These are phyloP conservation scores for Diglossa cyanea DNA, from an alignment of 2,797 vertebrate species.

Conservation along the genomic window DNA sequence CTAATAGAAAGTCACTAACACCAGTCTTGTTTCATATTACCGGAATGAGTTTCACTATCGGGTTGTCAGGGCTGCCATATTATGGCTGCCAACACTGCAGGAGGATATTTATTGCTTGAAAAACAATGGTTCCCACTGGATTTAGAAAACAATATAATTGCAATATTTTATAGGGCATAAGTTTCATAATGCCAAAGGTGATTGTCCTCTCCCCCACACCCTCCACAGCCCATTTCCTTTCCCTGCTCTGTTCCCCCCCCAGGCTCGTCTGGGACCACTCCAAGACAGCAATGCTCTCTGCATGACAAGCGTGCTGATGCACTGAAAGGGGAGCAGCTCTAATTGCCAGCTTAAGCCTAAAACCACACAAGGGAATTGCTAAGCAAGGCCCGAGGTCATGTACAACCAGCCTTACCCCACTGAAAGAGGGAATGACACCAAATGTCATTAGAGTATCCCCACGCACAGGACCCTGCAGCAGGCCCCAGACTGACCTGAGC, in stretches of 20 bases:
- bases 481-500: neutral
- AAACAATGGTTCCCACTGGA: slow-evolving; percentile 35
- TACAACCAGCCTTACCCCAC: neutral
- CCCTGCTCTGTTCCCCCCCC: neutral
- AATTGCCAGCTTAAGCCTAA: slow-evolving; percentile 27
- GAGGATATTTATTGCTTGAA: slow-evolving; percentile 50
- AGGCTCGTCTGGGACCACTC: slow-evolving; percentile 24
- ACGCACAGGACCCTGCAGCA: neutral
- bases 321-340: neutral
- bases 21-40: neutral
- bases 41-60: slow-evolving; percentile 6
- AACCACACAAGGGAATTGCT: neutral
- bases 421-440: neutral
- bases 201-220: neutral
- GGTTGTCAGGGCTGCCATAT: slow-evolving; percentile 30
- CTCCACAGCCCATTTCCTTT: neutral
- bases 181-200: slow-evolving; percentile 12
- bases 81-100: neutral
- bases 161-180: slow-evolving; percentile 1
- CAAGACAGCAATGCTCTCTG: neutral
- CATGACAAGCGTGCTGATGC: neutral
- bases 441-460: neutral
- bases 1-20: neutral
- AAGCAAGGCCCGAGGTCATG: neutral
- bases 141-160: slow-evolving; percentile 47